Evolutionary conservation across 2,888 invertebrate species (phyloP), one percentile per base, ranked within the genome.

Genomic region (Ecdyonurus torrentis): DNA sequence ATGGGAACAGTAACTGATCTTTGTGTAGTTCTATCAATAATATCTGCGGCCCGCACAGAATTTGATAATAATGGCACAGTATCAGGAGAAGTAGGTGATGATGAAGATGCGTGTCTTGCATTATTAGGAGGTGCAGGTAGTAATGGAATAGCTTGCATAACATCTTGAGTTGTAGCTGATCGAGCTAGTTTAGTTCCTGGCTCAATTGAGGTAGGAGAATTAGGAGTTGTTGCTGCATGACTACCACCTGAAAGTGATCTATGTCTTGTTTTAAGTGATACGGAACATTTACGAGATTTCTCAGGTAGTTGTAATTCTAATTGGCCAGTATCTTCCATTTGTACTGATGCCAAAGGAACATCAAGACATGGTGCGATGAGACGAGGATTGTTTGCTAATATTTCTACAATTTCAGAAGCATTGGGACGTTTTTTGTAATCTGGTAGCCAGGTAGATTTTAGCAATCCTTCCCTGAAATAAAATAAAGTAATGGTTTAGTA

Each of bases 301-400:
- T 75, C 72, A 0, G 77, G 74, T 18, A 80, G 70, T 25, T 78
- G 75, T 67, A 81, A 74, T 65, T 83, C 82, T 61, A 82, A 69
- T 61, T 82, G 79, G 61, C 79, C 82, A 0, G 80, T 81, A 70
- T 85, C 83, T 66, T 85, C 85, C 69, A 89, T 79, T 71, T 87
- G 84, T 61, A 91, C 84, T 65, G 87, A 85, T 58, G 85, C 82
- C 63, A 83, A 78, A 60, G 86, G 90, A 66, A 83, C 82, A 71
- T 91, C 91, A 52, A 91, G 77, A 70, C 89, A 87, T 0, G 93
- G 90, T 23, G 83, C 76, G 61, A 94, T 77, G 63, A 93, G 80
- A 2, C 86, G 81, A 19, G 89, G 87, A 73, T 86, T 84, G 69
- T 83, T 86, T 1, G 86, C 87, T 64, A 94, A 79, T 71, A 86